Evolutionary conservation across 2,797 vertebrate species (phyloP).

Genomic region (Eurystomus glaucurus): DNA sequence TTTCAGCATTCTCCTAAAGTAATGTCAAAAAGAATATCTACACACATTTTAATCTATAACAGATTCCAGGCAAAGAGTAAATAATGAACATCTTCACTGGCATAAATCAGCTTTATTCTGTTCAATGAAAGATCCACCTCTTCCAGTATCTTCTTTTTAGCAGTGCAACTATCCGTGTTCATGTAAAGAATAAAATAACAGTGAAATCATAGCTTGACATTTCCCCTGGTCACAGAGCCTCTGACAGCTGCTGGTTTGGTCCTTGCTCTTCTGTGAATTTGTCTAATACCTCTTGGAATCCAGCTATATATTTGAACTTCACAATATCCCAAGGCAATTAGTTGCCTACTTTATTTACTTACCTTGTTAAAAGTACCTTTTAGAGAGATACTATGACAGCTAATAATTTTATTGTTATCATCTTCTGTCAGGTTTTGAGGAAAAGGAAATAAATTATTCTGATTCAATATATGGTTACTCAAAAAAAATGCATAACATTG

Average conservation of each 20-base stretch:
- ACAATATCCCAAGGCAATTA: not conserved
- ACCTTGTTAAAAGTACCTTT: not conserved
- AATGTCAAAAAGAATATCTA: not conserved
- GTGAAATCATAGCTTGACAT: not conserved
- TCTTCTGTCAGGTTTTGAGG: not conserved
- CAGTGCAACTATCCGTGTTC: accelerated
- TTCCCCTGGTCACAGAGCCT: not conserved
- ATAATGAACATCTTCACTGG: not conserved
- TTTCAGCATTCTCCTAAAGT: not conserved
- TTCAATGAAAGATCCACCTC: not conserved
- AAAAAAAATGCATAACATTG: not conserved
- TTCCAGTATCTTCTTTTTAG: not conserved
- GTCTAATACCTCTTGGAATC: not conserved
- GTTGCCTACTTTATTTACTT: not conserved
- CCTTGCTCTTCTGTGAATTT: not conserved
- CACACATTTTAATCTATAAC: not conserved
- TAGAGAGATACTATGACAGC: not conserved
- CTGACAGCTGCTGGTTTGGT: not conserved
- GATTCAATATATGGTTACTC: not conserved
- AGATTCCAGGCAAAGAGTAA: not conserved
- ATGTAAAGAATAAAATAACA: not conserved
- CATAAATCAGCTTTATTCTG: not conserved
- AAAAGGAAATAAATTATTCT: not conserved
- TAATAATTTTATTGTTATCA: not conserved
- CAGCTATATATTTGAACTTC: not conserved